Evolutionary conservation across 2,113 vertebrate species (phyloP), one percentile per base, ranked within the genome.

Genomic region (Thinocorus orbignyianus): DNA sequence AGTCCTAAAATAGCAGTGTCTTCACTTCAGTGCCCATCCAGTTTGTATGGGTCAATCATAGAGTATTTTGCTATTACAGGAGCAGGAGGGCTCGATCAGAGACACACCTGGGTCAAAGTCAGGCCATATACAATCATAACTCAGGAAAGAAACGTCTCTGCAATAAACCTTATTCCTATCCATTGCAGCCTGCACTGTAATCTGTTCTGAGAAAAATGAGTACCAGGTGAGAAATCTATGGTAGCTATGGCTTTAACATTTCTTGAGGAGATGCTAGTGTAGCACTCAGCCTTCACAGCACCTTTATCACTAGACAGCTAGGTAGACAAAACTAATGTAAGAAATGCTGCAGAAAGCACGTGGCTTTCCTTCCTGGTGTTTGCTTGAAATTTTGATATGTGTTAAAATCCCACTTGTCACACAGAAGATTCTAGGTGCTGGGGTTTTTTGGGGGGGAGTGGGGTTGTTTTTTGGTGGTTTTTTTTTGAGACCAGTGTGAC

Each of bases 261-360:
- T 17, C 4, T 10, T 20, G n/a, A 35, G 44, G 49, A 54, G 26
- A 3, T 0, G 0, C 7, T 23, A 0, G 1, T 17, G 44, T n/a
- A 13, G 49, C 28, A 7, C 49, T 58, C 24, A 26, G 52, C 31
- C 58, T 72, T 39, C 24, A 9, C 41, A 49, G 37, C 48, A 39
- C 26, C 33, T 31, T 26, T 65, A 44, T 25, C 55, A 4, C 33
- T 61, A 23, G n/a, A 6, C 8, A 1, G 1, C 3, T 20, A 5
- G 3, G 25, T 31, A 44, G 23, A 31, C 16, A 64, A 51, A 88
- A 22, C 5, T 24, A 19, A 20, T 13, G 35, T 26, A 17, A 16
- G 51, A 84, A 55, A 17, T 7, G 28, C 31, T 35, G 54, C 44
- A 49, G 65, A 15, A 71, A 68, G 11, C 17, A 44, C 24, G 1